phyloP scores from a whole-genome alignment of 2,888 invertebrate species.

The Eupeodes luniger region DNA sequence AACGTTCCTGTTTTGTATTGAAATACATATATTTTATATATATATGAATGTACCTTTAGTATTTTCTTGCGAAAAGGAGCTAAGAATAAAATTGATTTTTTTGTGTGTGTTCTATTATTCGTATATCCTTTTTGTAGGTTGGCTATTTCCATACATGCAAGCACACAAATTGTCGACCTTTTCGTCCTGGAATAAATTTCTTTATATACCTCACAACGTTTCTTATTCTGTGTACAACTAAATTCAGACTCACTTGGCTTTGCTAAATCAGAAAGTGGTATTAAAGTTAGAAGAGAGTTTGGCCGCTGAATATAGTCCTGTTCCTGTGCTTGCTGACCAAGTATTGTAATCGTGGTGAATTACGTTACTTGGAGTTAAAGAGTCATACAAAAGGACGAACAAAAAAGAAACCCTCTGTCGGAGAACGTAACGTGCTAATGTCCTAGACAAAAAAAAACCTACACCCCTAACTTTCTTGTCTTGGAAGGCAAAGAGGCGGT shows the following conservation, averaged over 20 bases:
- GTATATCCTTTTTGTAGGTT: slow-evolving; percentile 22
- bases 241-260: slow-evolving; percentile 17
- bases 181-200: slow-evolving; percentile 74
- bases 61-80: slow-evolving; percentile 20
- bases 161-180: slow-evolving; percentile 73
- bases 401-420: slow-evolving; percentile 6
- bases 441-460: slow-evolving; percentile 33
- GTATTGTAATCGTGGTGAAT: slow-evolving; percentile 61
- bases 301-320: slow-evolving; percentile 4
- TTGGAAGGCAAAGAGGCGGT: slow-evolving; percentile 12
- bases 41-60: background rate
- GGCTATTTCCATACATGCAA: slow-evolving; percentile 69
- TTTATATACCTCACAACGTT: background rate
- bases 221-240: background rate
- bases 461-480: slow-evolving; percentile 13
- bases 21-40: too few relatives aligned
- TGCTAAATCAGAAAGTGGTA: slow-evolving; percentile 48
- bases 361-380: slow-evolving; percentile 26
- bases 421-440: slow-evolving; percentile 45
- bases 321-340: slow-evolving; percentile 45
- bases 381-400: too few relatives aligned
- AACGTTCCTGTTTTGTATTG: slow-evolving; percentile 41
- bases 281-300: slow-evolving; percentile 48
- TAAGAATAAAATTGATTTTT: slow-evolving; percentile 73
- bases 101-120: background rate